Evolutionary conservation across 2,113 vertebrate genomes (phyloP).

Genomic region (Gallinago media): DNA sequence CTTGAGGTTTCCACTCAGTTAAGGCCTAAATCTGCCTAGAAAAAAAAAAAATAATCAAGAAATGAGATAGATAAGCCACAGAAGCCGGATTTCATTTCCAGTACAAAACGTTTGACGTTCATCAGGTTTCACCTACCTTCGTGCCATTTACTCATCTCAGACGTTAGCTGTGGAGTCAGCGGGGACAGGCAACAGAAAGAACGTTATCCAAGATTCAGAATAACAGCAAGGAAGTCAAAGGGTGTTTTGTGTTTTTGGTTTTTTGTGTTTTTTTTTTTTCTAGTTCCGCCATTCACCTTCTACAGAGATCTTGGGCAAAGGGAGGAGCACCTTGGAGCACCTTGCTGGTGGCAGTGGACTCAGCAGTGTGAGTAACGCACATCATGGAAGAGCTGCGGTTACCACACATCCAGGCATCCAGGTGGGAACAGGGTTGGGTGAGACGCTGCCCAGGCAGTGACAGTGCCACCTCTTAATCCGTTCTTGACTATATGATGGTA

Average conservation of each 20-base stretch:
- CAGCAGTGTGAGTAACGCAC: neutral
- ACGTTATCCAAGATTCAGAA: neutral
- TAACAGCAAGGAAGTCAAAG: neutral
- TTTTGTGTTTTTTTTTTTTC: no score
- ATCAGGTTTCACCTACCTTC: neutral
- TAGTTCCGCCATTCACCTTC: neutral
- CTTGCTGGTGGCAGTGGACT: neutral
- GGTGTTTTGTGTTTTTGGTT: no score
- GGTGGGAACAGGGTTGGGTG: neutral
- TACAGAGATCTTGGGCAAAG: rapidly evolving
- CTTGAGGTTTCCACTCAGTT: neutral
- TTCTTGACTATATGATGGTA: neutral
- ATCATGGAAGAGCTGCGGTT: neutral
- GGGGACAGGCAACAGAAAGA: neutral
- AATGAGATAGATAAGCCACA: neutral
- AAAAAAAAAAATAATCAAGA: neutral
- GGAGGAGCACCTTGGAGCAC: neutral
- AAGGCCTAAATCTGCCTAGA: neutral
- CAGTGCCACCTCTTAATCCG: neutral
- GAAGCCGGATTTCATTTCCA: neutral
- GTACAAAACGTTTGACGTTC: neutral
- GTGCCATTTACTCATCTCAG: neutral
- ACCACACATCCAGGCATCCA: rapidly evolving
- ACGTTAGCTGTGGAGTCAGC: neutral
- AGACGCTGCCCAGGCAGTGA: neutral